Evolutionary conservation across 2,113 vertebrate genomes (phyloP).

Genomic region (Cheilinus undulatus): DNA sequence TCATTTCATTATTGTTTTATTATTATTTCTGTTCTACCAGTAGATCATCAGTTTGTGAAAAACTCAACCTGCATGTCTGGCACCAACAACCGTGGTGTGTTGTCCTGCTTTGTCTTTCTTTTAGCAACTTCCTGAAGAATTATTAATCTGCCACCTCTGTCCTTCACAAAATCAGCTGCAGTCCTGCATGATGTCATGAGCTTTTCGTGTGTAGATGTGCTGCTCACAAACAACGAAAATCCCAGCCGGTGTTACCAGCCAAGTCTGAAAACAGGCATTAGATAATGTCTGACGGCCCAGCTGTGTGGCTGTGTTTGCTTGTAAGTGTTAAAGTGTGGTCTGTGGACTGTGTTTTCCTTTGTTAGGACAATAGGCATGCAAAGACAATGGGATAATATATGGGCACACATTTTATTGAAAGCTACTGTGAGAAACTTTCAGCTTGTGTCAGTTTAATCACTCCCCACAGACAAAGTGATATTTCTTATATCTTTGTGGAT

Average conservation of each 20-base stretch:
- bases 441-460: no score
- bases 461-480: no score
- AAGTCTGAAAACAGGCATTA: constrained; percentile 45
- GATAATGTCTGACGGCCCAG: constrained; percentile 47
- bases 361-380: background rate
- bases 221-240: constrained; percentile 20
- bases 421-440: no score
- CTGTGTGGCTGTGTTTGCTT: constrained; percentile 6
- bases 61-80: no score
- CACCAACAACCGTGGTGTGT: no score
- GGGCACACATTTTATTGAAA: background rate
- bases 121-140: background rate
- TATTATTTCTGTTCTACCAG: no score
- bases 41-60: no score
- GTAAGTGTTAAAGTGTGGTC: background rate
- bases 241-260: constrained; percentile 14
- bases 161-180: constrained; percentile 12
- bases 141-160: background rate
- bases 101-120: no score
- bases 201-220: constrained; percentile 17
- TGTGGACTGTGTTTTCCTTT: background rate
- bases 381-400: background rate
- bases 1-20: no score
- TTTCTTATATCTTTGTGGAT: no score
- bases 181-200: constrained; percentile 35